Base-by-base conservation (phyloP, 1,140 invertebrate genomes). In the Heliconius hewitsoni region DNA sequence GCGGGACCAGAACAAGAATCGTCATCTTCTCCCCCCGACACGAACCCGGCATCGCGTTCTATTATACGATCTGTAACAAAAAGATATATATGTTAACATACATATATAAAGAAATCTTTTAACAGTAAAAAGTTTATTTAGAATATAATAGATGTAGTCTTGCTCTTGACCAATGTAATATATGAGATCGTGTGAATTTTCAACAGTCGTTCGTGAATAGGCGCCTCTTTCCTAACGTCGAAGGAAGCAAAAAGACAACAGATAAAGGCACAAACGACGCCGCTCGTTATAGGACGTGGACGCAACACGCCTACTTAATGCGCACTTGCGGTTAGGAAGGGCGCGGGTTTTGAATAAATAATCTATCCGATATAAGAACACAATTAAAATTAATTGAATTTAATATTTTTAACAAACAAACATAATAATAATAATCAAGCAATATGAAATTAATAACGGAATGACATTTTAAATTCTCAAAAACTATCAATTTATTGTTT, bases 1-100 rank as follows among this genome's bases (percentile, higher is more conserved):
- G 96, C 96, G 3, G 96, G 96, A 23, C 96, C 96, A 81, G 95
- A 93, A 72, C 95, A 96, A 8, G 96, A 96, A 84, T 96, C 95
- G 79, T 96, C 96, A 82, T 97, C 96, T 78, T 97, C 96, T 1
- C 95, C 96, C 57, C 96, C 96, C 3, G 97, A 97, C 80, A 96
- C 97, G 87, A 97, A 97, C 39, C 96, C 96, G 3, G 96, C 96
- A 86, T 97, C 96, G 77, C 95, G 94, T 79, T 97, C 96, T 71
- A 94, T 78, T 82, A 94, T 91, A 84, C 91, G 89, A 88, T 95
- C 94, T 95, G 93, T 30, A 95, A 95, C 88, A 92, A 91, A 78
- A 37, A 81, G 77, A 74, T 83, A 78, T 8, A n/a, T 16, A 78
- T 73, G 16, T 70, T 60, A 71, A 42, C 18, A 37, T 42, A 57